Conservation (phyloP, 2,888 invertebrate species). For the Imbricaverruca yamaguchii region DNA sequence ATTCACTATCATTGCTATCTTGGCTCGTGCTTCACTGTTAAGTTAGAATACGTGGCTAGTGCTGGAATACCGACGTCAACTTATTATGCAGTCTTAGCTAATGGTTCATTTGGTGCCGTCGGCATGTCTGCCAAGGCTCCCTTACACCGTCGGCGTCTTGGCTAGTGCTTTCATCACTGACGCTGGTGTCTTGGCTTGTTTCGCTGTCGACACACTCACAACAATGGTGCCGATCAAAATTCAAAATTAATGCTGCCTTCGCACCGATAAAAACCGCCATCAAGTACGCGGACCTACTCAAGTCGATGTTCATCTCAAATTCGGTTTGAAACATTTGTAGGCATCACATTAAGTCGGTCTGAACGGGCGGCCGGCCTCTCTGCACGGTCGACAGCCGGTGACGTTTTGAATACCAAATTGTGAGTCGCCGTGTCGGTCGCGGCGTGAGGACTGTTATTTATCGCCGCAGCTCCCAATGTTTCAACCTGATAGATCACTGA, state of each 20-base stretch:
- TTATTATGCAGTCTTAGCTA: no score
- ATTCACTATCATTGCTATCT: no score
- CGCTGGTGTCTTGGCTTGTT: background rate
- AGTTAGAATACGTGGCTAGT: no score
- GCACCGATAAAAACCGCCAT: conserved; percentile 19
- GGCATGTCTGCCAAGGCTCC: no score
- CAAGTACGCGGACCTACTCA: background rate
- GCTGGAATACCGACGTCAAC: no score
- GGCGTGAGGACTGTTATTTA: background rate
- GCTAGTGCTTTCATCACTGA: background rate
- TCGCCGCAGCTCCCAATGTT: background rate
- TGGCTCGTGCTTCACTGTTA: no score
- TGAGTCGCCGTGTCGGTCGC: background rate
- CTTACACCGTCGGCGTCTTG: no score
- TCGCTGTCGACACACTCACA: no score
- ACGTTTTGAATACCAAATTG: conserved; percentile 1
- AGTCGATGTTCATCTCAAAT: conserved; percentile 10
- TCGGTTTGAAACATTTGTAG: conserved; percentile 17
- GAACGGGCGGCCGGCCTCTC: background rate
- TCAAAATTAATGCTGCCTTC: background rate
- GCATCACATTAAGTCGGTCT: conserved; percentile 19
- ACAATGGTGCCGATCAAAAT: background rate
- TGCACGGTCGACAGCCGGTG: no score
- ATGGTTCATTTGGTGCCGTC: no score
- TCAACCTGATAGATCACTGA: background rate